Percentiles rank a stretch among this genome's conserved stretches.
Conservation (phyloP, 2,888 invertebrate species). For the Monoplex corrugatus region DNA sequence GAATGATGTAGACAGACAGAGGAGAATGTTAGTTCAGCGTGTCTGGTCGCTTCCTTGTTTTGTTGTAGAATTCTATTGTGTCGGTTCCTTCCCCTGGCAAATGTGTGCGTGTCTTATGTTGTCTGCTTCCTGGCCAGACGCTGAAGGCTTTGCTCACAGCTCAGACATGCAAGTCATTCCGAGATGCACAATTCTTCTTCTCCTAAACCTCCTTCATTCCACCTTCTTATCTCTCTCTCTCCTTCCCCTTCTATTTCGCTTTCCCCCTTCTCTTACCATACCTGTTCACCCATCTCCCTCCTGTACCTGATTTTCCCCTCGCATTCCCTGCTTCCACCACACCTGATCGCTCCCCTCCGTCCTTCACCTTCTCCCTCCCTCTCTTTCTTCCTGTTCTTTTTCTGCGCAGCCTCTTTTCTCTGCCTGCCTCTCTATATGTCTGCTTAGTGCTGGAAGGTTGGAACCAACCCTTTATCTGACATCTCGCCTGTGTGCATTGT, state of each 20-base stretch:
- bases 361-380: neutral
- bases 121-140: too few relatives aligned
- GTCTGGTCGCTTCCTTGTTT: too few relatives aligned
- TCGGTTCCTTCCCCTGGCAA: too few relatives aligned
- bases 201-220: neutral
- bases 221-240: neutral
- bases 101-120: too few relatives aligned
- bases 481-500: neutral
- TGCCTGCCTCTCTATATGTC: neutral
- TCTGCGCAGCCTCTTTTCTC: neutral
- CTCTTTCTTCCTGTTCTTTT: neutral
- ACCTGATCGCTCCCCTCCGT: neutral
- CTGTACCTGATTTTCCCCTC: neutral
- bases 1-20: too few relatives aligned
- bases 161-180: too few relatives aligned
- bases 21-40: too few relatives aligned
- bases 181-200: too few relatives aligned
- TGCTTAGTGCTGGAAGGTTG: neutral
- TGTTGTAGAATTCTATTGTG: too few relatives aligned
- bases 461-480: neutral
- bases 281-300: neutral
- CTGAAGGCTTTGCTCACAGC: too few relatives aligned
- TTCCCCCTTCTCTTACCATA: neutral
- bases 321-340: neutral
- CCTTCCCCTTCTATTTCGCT: neutral